phyloP scores from a whole-genome alignment of 2,888 invertebrate genomes.

The Litoditis marina region DNA sequence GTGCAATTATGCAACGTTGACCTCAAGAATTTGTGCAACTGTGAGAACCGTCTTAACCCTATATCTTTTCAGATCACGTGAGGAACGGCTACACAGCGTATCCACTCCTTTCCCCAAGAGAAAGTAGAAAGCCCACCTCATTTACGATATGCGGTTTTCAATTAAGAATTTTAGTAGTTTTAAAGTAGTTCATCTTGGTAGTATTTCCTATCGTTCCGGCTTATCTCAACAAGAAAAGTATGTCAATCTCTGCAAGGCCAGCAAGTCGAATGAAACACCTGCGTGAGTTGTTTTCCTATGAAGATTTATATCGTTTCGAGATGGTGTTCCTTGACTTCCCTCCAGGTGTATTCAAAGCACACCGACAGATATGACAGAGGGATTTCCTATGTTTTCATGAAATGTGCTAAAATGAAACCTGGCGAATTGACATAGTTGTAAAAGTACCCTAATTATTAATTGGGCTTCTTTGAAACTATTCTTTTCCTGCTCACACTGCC shows the following conservation, averaged over 20 bases:
- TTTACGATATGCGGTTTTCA: constrained; percentile 21
- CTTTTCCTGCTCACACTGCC: too few relatives aligned
- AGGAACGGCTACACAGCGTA: constrained; percentile 50
- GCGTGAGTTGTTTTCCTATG: constrained; percentile 9
- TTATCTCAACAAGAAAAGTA: constrained; percentile 47
- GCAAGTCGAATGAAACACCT: constrained; percentile 18
- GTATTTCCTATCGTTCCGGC: constrained; percentile 51
- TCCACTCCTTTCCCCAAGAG: constrained; percentile 47
- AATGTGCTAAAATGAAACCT: too few relatives aligned
- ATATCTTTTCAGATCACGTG: constrained; percentile 46
- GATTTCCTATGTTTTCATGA: too few relatives aligned
- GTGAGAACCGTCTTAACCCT: background rate
- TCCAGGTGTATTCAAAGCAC: too few relatives aligned
- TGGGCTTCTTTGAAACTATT: too few relatives aligned
- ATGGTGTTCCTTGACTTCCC: too few relatives aligned
- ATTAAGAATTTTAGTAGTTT: constrained; percentile 15
- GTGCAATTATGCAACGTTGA: too few relatives aligned
- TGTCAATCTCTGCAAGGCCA: constrained; percentile 34
- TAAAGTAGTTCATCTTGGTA: constrained; percentile 51
- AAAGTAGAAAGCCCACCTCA: too few relatives aligned
- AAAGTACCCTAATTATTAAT: too few relatives aligned
- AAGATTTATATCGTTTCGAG: too few relatives aligned
- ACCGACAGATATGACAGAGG: too few relatives aligned
- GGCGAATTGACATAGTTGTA: too few relatives aligned
- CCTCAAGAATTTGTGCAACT: background rate